Conservation (phyloP, 2,113 vertebrate species). For the Rhinoptilus africanus region DNA sequence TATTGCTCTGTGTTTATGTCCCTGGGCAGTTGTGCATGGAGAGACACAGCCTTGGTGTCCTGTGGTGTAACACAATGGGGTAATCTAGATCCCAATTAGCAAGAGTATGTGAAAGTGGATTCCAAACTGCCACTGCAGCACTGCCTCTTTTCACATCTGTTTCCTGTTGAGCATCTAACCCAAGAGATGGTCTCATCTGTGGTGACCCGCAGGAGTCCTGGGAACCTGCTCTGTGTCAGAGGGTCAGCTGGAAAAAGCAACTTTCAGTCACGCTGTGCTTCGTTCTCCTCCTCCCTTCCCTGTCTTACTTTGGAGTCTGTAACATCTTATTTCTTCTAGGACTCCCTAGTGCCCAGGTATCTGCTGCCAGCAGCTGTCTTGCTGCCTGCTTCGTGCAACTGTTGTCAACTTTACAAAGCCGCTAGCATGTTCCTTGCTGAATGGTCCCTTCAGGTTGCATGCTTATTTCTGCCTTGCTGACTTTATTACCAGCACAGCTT, state of each 20-base stretch:
- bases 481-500: conserved; percentile 33
- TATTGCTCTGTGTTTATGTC: neutral
- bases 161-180: neutral
- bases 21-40: neutral
- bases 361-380: neutral
- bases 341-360: neutral
- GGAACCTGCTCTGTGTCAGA: neutral
- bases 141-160: neutral
- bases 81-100: neutral
- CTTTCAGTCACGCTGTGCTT: neutral
- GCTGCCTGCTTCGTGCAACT: neutral
- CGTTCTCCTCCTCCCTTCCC: neutral
- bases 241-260: neutral
- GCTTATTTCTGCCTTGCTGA: conserved; percentile 33
- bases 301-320: neutral
- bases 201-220: accelerated
- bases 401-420: neutral
- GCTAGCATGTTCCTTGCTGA: neutral
- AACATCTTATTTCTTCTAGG: neutral
- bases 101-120: neutral
- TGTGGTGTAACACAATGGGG: neutral
- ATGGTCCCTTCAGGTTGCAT: neutral
- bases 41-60: neutral
- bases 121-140: neutral
- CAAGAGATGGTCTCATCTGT: neutral